Evolutionary conservation across 37 sponge, comb jelly and placozoan genomes (phyloP).

Genomic region (Halisarca cf. caerulea): DNA sequence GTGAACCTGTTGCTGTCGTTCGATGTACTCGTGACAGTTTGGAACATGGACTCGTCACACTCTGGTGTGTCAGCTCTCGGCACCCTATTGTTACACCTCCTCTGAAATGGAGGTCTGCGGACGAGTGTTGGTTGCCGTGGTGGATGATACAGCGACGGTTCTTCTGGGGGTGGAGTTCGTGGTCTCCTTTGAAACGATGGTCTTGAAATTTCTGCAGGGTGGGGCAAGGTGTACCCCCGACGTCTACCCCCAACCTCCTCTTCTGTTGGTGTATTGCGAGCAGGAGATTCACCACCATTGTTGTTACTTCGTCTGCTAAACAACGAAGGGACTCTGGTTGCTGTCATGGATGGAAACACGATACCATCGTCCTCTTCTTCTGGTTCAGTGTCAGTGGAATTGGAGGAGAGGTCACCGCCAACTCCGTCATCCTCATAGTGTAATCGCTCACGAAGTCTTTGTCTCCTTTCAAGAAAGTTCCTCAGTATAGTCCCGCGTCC

Average conservation of each 20-base stretch:
- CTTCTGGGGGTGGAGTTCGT: background rate
- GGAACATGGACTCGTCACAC: background rate
- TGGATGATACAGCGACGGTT: background rate
- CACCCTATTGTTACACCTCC: background rate
- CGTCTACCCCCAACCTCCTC: no score
- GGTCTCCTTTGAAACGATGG: background rate
- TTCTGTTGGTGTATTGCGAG: no score
- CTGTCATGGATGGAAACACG: background rate
- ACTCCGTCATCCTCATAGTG: background rate
- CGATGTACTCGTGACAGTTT: background rate
- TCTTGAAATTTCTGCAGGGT: no score
- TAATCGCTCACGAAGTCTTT: background rate
- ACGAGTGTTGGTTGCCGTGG: background rate
- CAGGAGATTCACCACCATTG: no score
- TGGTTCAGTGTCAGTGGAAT: background rate
- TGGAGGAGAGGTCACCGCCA: background rate
- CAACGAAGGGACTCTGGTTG: no score
- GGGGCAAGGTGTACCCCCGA: no score
- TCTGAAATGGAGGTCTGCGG: background rate
- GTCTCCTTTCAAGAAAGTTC: background rate
- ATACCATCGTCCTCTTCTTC: slow-evolving; percentile 20
- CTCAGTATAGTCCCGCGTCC: background rate
- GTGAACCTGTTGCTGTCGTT: background rate
- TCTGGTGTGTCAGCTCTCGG: background rate
- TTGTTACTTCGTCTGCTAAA: no score